Percentiles rank a stretch among this genome's conserved stretches.
Evolutionary conservation across 2,888 invertebrate species (phyloP).

Genomic region (Drosophila dives): DNA sequence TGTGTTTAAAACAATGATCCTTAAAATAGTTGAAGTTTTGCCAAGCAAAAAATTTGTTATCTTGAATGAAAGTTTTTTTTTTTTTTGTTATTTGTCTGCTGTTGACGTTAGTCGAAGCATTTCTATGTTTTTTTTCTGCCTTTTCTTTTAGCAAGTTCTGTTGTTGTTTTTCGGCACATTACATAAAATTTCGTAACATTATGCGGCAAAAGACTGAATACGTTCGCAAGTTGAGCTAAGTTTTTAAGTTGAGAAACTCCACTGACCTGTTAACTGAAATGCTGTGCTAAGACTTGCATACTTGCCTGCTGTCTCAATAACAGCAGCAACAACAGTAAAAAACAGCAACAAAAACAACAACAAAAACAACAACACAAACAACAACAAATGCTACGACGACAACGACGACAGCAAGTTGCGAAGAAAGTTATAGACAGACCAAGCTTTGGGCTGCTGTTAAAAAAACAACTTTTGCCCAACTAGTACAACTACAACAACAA

Average conservation of each 20-base stretch:
- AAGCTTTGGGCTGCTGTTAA: constrained; percentile 67
- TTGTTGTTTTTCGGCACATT: constrained; percentile 70
- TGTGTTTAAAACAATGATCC: constrained; percentile 39
- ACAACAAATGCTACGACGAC: constrained; percentile 59
- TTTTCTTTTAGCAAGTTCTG: constrained; percentile 14
- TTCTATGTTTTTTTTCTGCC: constrained; percentile 19
- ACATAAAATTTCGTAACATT: constrained; percentile 80
- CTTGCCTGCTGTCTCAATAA: constrained; percentile 65
- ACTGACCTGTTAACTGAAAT: constrained; percentile 79
- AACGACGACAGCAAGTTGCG: constrained; percentile 58
- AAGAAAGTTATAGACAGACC: constrained; percentile 74
- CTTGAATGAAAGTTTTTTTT: constrained; percentile 62
- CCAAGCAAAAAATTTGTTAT: constrained; percentile 54
- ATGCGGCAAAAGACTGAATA: constrained; percentile 70
- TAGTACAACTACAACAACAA: constrained; percentile 56
- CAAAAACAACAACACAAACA: constrained; percentile 30
- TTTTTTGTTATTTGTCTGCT: constrained; percentile 22
- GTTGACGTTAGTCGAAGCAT: constrained; percentile 32
- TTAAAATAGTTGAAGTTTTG: constrained; percentile 53
- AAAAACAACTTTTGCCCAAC: constrained; percentile 80
- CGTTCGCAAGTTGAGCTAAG: constrained; percentile 60
- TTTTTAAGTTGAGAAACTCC: constrained; percentile 79
- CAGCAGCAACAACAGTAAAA: constrained; percentile 32
- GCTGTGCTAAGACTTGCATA: constrained; percentile 69
- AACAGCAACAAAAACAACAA: constrained; percentile 28